Evolutionary conservation across 2,888 invertebrate genomes (phyloP).

Genomic region (Nudaria mundana): DNA sequence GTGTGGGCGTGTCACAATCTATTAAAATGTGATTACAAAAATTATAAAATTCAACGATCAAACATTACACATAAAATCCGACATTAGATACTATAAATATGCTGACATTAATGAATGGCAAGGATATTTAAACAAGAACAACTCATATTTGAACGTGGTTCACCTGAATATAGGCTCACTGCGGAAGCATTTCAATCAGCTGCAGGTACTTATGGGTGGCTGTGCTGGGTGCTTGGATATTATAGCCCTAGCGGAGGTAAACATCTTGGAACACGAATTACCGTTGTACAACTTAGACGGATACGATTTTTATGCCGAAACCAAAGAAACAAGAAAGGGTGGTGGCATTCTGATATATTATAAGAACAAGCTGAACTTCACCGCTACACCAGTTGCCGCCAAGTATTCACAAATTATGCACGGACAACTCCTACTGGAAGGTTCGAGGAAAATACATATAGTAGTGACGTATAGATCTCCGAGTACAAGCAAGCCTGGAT

Average conservation of each 20-base stretch:
- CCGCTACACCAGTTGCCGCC: too few relatives aligned
- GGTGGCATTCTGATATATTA: not conserved
- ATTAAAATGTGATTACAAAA: not conserved
- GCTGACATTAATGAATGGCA: not conserved
- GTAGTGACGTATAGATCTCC: too few relatives aligned
- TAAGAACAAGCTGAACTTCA: not conserved
- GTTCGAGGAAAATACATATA: too few relatives aligned
- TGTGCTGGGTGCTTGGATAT: not conserved
- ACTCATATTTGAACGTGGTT: not conserved
- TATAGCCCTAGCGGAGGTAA: not conserved
- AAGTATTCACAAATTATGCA: too few relatives aligned
- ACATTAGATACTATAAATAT: not conserved
- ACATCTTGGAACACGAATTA: not conserved
- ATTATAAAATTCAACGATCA: not conserved
- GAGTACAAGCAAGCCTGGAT: too few relatives aligned
- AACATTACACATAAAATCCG: not conserved
- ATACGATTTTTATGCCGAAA: not conserved
- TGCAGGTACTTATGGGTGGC: not conserved
- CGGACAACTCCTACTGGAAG: too few relatives aligned
- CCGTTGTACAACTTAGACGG: not conserved
- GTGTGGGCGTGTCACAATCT: too few relatives aligned
- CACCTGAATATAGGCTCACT: not conserved
- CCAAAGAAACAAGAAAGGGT: not conserved
- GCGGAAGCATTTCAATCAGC: not conserved
- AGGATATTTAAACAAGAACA: not conserved